phyloP scores from a whole-genome alignment of 2,797 vertebrate species.

The Tenualosa ilisha region DNA sequence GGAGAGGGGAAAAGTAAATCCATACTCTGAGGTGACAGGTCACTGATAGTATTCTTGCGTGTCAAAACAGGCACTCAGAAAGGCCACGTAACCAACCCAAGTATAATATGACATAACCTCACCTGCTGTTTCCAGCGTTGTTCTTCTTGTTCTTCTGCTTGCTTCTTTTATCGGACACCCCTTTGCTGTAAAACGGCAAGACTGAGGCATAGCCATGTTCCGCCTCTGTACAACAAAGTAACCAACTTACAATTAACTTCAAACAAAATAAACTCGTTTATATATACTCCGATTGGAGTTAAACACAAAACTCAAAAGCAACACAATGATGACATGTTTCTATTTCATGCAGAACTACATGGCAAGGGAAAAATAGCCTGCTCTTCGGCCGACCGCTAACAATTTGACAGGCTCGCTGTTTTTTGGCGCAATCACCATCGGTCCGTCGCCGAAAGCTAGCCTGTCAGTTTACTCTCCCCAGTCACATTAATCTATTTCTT shows the following conservation, averaged over 20 bases:
- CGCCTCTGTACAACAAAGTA: slow-evolving; percentile 73
- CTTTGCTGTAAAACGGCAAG: slow-evolving; percentile 71
- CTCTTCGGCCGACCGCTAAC: slow-evolving; percentile 35
- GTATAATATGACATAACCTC: slow-evolving; percentile 32
- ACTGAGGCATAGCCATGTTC: slow-evolving; percentile 93
- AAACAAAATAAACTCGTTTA: background rate
- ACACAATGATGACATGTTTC: background rate
- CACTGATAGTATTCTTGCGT: background rate
- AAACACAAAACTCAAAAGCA: background rate
- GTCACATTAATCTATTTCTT: background rate
- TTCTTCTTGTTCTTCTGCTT: slow-evolving; percentile 77
- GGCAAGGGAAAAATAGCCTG: background rate
- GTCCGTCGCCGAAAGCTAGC: background rate
- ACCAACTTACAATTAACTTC: background rate
- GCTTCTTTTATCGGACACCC: slow-evolving; percentile 68
- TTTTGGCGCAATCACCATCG: slow-evolving; percentile 65
- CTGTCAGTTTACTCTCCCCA: background rate
- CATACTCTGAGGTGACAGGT: background rate
- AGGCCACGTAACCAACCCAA: background rate
- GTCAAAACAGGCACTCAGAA: background rate
- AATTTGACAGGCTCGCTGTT: slow-evolving; percentile 54
- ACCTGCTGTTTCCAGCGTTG: slow-evolving; percentile 79
- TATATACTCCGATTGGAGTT: background rate
- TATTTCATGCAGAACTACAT: background rate
- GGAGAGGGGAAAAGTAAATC: background rate